A percentile compares a stretch with the other conserved stretches of the same genome.
Conservation (phyloP, 2,888 invertebrate species). For the Ecliptopera silaceata region DNA sequence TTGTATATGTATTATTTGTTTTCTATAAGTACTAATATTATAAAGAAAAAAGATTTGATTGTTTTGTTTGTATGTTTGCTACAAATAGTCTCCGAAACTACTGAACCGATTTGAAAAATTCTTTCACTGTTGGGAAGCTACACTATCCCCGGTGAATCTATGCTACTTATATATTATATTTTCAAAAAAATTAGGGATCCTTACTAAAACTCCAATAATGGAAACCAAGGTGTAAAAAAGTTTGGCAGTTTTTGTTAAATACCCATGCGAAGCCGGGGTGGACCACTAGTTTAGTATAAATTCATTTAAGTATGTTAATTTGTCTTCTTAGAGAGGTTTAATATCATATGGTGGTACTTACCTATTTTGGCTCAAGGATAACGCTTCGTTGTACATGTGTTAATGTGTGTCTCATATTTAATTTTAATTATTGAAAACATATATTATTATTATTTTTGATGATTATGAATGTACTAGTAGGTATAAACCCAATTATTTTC, state of each 20-base stretch:
- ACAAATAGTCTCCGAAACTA: no score
- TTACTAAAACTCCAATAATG: no score
- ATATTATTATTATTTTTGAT: slow-evolving; percentile 9
- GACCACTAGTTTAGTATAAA: slow-evolving; percentile 1
- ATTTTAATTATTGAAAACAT: slow-evolving; percentile 12
- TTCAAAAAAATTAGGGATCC: no score
- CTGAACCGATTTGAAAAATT: no score
- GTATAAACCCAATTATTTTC: slow-evolving; percentile 15
- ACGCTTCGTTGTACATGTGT: slow-evolving; percentile 11
- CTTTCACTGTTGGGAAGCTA: no score
- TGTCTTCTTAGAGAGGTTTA: slow-evolving; percentile 8
- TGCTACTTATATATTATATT: no score
- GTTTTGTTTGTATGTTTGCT: no score
- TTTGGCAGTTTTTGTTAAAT: no score
- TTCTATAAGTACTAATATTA: neutral
- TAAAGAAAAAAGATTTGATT: no score
- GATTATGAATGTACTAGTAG: slow-evolving; percentile 9
- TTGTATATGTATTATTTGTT: slow-evolving; percentile 1
- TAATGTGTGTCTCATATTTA: slow-evolving; percentile 3
- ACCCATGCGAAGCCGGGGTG: neutral
- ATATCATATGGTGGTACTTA: slow-evolving; percentile 4
- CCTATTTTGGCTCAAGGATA: slow-evolving; percentile 12
- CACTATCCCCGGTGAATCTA: no score
- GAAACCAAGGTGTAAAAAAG: neutral
- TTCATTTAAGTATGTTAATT: slow-evolving; percentile 1